phyloP scores from a whole-genome alignment of 1,140 invertebrate genomes.

The Reticulitermes speratus region DNA sequence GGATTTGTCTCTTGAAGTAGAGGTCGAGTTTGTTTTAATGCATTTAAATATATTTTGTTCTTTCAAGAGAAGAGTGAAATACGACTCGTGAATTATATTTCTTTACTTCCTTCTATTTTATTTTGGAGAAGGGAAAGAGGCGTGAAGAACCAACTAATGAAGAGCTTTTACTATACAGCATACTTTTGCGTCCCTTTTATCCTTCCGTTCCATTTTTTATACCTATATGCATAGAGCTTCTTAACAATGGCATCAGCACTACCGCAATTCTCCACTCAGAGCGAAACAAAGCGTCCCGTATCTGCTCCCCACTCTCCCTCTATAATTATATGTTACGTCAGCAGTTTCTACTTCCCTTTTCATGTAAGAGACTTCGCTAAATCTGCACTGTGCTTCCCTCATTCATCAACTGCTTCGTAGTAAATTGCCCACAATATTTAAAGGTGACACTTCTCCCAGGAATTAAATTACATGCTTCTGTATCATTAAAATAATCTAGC shows the following conservation, averaged over 20 bases:
- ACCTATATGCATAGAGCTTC: neutral
- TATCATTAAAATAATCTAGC: neutral
- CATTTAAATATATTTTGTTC: neutral
- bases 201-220: neutral
- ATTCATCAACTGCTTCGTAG: neutral
- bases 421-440: neutral
- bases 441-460: neutral
- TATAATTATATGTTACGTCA: neutral
- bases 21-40: neutral
- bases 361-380: neutral
- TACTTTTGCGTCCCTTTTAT: neutral
- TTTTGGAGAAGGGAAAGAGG: neutral
- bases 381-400: neutral
- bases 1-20: neutral
- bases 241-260: neutral
- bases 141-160: neutral
- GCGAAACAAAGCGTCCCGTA: neutral
- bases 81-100: neutral
- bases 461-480: neutral
- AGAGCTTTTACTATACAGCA: neutral
- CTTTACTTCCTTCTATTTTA: neutral
- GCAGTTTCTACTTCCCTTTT: slow-evolving; percentile 12
- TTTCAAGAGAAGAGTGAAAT: neutral
- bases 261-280: neutral
- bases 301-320: neutral